Evolutionary conservation across 1,140 invertebrate genomes (phyloP).

Genomic region (Meloidogyne hapla): DNA sequence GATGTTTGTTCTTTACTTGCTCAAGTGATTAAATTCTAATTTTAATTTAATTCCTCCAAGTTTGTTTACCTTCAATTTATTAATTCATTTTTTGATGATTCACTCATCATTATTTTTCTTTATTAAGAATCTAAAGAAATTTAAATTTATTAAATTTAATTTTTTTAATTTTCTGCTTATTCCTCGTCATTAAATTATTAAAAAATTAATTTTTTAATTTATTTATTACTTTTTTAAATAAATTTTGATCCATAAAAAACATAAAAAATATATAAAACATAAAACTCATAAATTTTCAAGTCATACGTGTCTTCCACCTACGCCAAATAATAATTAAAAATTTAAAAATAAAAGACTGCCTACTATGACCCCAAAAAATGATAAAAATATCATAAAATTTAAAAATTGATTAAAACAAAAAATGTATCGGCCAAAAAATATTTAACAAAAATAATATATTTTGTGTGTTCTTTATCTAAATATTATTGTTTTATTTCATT

Average conservation of each 20-base stretch:
- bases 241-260: no score
- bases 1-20: background rate
- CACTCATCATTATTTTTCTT: background rate
- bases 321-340: background rate
- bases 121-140: no score
- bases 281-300: background rate
- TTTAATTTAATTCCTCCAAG: background rate
- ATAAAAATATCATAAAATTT: constrained; percentile 1
- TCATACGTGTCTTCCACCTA: background rate
- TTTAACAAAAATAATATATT: background rate
- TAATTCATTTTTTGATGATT: background rate
- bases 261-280: no score
- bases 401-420: background rate
- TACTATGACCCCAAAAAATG: background rate
- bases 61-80: background rate
- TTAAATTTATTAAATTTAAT: no score
- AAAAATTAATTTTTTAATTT: no score
- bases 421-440: constrained; percentile 5
- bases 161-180: no score
- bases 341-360: background rate
- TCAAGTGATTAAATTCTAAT: background rate
- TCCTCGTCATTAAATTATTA: no score
- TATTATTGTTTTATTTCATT: background rate
- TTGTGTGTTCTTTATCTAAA: background rate
- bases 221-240: no score